Conservation (phyloP, 2,888 invertebrate species). For the Drosophila recens region DNA sequence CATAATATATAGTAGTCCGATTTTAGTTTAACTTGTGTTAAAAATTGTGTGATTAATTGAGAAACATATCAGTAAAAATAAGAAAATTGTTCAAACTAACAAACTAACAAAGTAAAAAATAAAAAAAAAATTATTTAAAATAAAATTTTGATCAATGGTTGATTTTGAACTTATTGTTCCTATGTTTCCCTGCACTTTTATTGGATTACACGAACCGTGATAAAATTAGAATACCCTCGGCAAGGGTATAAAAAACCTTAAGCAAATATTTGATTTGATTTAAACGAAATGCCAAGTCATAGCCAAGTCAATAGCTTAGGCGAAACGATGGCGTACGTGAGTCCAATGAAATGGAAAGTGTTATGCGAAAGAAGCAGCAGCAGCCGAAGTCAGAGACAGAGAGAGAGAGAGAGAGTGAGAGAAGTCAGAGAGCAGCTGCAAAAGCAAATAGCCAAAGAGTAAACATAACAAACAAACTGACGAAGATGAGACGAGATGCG, state of each 20-base stretch:
- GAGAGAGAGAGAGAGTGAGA: background rate
- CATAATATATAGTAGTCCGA: too few species aligned
- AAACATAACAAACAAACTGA: constrained; percentile 16
- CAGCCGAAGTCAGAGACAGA: constrained; percentile 1
- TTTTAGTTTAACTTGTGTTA: too few species aligned
- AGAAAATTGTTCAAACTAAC: too few species aligned
- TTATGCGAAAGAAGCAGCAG: constrained; percentile 61
- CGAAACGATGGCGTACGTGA: constrained; percentile 51
- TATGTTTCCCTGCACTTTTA: too few species aligned
- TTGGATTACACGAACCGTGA: background rate
- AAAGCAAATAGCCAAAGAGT: constrained; percentile 21
- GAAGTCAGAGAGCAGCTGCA: constrained; percentile 6
- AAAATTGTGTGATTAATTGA: too few species aligned
- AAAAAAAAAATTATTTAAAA: too few species aligned
- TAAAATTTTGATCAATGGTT: too few species aligned
- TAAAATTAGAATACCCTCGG: background rate
- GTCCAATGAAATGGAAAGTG: constrained; percentile 73
- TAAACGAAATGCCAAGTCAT: constrained; percentile 74
- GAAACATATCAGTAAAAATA: too few species aligned
- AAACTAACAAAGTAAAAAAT: too few species aligned
- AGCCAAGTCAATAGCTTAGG: constrained; percentile 22
- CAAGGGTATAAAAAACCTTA: constrained; percentile 5
- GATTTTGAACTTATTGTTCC: too few species aligned
- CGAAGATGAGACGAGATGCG: constrained; percentile 17
- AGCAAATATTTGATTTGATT: constrained; percentile 77